Evolutionary conservation across 2,888 invertebrate species (phyloP), one percentile per base, ranked within the genome.

Genomic region (Orthosia incerta): DNA sequence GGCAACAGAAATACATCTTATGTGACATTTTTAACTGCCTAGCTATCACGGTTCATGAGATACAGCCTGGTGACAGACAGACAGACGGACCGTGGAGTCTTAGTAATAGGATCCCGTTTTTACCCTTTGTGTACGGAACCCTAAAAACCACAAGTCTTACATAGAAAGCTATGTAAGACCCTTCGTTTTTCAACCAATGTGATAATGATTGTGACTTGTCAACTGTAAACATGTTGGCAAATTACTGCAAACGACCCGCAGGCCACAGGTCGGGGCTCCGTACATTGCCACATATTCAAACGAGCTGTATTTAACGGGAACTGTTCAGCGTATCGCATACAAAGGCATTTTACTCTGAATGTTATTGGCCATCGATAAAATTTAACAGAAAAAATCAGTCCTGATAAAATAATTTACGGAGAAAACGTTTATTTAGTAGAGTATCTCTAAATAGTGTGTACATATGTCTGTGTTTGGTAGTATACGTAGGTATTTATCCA

Each of bases 131-230:
- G n/a, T n/a, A n/a, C n/a, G n/a, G n/a, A n/a, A n/a, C n/a, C n/a
- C n/a, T n/a, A n/a, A n/a, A n/a, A n/a, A n/a, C n/a, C n/a, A n/a
- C n/a, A n/a, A n/a, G n/a, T n/a, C n/a, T n/a, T n/a, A n/a, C n/a
- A n/a, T n/a, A n/a, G n/a, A n/a, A n/a, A n/a, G n/a, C n/a, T n/a
- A n/a, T n/a, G n/a, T n/a, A n/a, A n/a, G n/a, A n/a, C n/a, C 57
- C 15, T 20, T 15, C n/a, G 18, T 48, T 26, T 53, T n/a, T 12
- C 18, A 45, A 15, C 59, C 20, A 72, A 72, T 50, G 13, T 56
- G 50, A 23, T n/a, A 48, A 55, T 61, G 51, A 79, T 62, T 69
- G 62, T 31, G 67, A 57, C 16, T 61, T 57, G 65, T 53, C 61
- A 57, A 62, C 46, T 55, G 18, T 31, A 74, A 69, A 69, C 45